Conservation (phyloP, 35 echinoderm and acorn worm genomes). For the Ptychodera flava region DNA sequence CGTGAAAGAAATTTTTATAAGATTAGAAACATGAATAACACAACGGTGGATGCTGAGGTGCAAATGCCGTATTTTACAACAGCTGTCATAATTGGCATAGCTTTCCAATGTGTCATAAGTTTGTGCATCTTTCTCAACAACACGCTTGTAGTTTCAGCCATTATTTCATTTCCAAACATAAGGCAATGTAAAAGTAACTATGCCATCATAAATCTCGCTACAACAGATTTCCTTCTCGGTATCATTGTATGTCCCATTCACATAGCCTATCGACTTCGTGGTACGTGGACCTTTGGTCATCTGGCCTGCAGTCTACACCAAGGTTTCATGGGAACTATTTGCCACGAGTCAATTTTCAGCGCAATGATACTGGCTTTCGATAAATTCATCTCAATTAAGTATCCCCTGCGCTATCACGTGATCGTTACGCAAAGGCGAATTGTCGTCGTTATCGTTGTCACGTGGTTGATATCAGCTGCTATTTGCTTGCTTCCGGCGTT, state of each 20-base stretch:
- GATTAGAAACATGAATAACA: too few species aligned
- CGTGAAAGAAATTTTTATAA: too few species aligned
- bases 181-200: neutral
- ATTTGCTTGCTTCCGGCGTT: neutral
- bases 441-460: neutral
- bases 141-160: neutral
- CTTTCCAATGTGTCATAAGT: neutral
- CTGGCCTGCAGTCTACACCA: neutral
- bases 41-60: too few species aligned
- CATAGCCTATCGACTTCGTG: neutral
- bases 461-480: neutral
- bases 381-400: neutral
- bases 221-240: neutral
- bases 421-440: neutral
- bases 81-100: too few species aligned
- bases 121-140: neutral
- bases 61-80: too few species aligned
- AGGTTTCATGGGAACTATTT: neutral
- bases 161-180: neutral
- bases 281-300: neutral
- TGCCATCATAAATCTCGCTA: neutral
- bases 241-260: neutral
- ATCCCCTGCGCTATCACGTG: neutral
- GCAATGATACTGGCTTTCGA: neutral
- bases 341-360: neutral